Conservation (phyloP, 2,888 invertebrate species). For the Cheilosia grossa region DNA sequence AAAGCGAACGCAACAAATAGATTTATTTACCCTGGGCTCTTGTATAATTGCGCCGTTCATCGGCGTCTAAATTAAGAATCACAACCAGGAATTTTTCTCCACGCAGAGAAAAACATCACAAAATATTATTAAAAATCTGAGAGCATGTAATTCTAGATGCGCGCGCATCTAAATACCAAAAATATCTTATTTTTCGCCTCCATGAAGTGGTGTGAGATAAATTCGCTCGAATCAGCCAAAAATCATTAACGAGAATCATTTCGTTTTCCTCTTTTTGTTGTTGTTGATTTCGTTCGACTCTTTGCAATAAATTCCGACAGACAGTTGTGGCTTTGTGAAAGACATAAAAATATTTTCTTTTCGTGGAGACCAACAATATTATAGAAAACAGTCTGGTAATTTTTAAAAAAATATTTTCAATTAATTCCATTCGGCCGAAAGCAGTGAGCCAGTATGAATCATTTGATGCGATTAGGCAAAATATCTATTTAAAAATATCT, state of each 20-base stretch:
- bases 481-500: slow-evolving; percentile 16
- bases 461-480: not conserved
- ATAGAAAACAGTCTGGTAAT: slow-evolving; percentile 13
- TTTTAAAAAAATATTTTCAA: slow-evolving; percentile 1
- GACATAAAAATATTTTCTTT: not conserved
- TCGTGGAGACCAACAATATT: slow-evolving; percentile 1
- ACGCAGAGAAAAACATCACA: slow-evolving; percentile 33
- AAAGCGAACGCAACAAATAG: slow-evolving; percentile 44
- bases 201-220: slow-evolving; percentile 50
- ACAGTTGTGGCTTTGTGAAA: not conserved
- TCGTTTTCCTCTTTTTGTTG: not conserved
- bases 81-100: slow-evolving; percentile 18
- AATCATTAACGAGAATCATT: slow-evolving; percentile 22
- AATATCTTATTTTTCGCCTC: slow-evolving; percentile 54
- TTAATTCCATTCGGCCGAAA: slow-evolving; percentile 3
- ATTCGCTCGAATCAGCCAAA: slow-evolving; percentile 36
- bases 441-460: slow-evolving; percentile 10
- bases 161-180: slow-evolving; percentile 78
- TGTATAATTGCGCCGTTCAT: slow-evolving; percentile 38
- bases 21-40: slow-evolving; percentile 31
- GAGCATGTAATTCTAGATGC: slow-evolving; percentile 79
- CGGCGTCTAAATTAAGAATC: slow-evolving; percentile 55
- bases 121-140: slow-evolving; percentile 46
- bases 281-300: not conserved
- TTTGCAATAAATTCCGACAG: slow-evolving; percentile 4